Percentiles rank a stretch among this genome's conserved stretches.
These are phyloP conservation scores for Condylostylus longicornis DNA, from an alignment of 1,140 invertebrate species.

Conservation along the genomic window DNA sequence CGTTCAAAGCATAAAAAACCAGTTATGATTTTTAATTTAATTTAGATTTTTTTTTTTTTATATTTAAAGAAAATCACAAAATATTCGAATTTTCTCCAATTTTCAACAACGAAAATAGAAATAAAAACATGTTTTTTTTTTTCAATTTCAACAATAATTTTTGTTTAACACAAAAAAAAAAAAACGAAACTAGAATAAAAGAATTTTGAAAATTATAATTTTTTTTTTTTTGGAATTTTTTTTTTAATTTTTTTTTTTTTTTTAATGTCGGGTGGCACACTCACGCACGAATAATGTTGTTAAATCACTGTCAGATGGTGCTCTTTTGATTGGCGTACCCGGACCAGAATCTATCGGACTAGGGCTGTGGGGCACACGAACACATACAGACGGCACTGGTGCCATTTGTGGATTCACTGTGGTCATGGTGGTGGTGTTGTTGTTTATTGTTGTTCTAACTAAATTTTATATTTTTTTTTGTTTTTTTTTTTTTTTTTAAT, in stretches of 20 bases:
- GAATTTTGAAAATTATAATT: background rate
- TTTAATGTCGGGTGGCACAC: slow-evolving; percentile 15
- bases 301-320: slow-evolving; percentile 21
- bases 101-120: no score
- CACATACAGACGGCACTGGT: slow-evolving; percentile 33
- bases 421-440: slow-evolving; percentile 11
- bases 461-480: slow-evolving; percentile 3
- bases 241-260: no score
- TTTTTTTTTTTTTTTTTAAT: slow-evolving; percentile 1
- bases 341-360: slow-evolving; percentile 23
- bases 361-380: slow-evolving; percentile 32
- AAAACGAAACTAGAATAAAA: no score
- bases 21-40: no score
- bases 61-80: no score
- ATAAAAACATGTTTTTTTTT: no score
- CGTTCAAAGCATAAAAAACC: no score
- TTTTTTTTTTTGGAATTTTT: background rate
- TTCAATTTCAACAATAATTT: no score
- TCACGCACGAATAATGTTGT: slow-evolving; percentile 34
- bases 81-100: no score
- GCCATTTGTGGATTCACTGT: slow-evolving; percentile 15
- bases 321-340: slow-evolving; percentile 17
- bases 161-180: no score
- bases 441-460: slow-evolving; percentile 13
- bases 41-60: no score